Conservation (phyloP, 2,888 invertebrate species). For the Dyspetes luteomarginatus region DNA sequence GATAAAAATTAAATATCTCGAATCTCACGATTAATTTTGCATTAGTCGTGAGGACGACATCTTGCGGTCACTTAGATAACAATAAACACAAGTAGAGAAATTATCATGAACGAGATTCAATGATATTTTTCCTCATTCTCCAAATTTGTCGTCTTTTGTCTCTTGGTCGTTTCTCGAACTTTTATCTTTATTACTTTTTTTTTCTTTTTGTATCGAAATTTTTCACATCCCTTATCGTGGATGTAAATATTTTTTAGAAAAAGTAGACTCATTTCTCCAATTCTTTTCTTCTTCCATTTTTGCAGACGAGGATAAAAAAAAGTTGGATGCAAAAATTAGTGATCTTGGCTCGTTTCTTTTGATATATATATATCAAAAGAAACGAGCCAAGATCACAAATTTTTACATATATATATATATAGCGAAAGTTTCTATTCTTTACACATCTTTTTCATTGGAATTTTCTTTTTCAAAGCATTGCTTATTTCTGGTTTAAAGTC, state of each 20-base stretch:
- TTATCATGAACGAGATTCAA: constrained; percentile 28
- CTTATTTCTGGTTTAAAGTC: constrained; percentile 44
- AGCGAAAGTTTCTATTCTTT: constrained; percentile 3
- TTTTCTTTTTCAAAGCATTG: constrained; percentile 34
- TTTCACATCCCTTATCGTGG: too few species aligned
- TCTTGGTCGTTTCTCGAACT: background rate
- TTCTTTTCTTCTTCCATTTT: background rate
- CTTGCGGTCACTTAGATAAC: constrained; percentile 13
- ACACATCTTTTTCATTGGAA: constrained; percentile 2
- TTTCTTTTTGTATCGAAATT: background rate
- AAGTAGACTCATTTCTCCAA: background rate
- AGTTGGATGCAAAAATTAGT: background rate
- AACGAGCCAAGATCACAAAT: too few species aligned
- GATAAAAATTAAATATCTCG: constrained; percentile 39
- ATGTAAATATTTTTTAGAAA: too few species aligned
- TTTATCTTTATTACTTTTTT: background rate
- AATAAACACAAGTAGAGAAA: constrained; percentile 11
- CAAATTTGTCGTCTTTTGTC: background rate
- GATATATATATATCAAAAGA: too few species aligned
- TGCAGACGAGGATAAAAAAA: background rate
- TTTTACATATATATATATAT: background rate
- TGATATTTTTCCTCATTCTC: background rate
- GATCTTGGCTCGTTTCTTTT: background rate
- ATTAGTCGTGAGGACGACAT: background rate
- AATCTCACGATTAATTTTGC: background rate